phyloP scores from a whole-genome alignment of 2,888 invertebrate genomes.

The Xanthorhoe spadicearia region DNA sequence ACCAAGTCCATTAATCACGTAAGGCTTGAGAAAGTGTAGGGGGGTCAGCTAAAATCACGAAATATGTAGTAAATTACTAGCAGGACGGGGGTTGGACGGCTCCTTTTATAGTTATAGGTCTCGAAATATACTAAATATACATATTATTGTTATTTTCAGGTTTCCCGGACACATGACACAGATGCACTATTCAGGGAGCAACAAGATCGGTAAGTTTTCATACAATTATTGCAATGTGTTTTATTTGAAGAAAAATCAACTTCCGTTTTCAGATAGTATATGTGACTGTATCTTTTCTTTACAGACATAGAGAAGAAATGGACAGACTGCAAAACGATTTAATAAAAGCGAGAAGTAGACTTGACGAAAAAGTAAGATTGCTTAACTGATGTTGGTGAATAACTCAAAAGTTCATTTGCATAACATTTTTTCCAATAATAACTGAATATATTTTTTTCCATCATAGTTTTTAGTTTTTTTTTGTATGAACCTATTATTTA shows the following conservation, averaged over 20 bases:
- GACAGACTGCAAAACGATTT: constrained; percentile 83
- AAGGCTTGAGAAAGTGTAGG: no score
- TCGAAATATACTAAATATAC: no score
- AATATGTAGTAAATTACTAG: no score
- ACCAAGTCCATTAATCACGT: no score
- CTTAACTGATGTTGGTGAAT: neutral
- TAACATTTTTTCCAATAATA: no score
- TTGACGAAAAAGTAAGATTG: constrained; percentile 79
- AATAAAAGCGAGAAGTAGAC: constrained; percentile 78
- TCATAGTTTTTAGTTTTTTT: no score
- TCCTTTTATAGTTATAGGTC: no score
- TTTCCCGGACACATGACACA: constrained; percentile 76
- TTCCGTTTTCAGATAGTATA: neutral
- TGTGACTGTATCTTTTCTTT: constrained; percentile 41
- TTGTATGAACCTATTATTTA: no score
- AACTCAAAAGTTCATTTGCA: no score
- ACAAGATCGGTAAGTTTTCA: constrained; percentile 70
- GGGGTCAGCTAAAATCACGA: no score
- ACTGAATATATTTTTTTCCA: no score
- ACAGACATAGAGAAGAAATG: constrained; percentile 79
- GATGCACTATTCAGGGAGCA: constrained; percentile 79
- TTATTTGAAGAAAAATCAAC: neutral
- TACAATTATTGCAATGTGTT: neutral
- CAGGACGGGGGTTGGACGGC: no score
- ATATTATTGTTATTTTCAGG: constrained; percentile 53